A percentile compares a stretch with the other conserved stretches of the same genome.
Conservation (phyloP, 2,113 vertebrate genomes). For the Ascaphus truei region DNA sequence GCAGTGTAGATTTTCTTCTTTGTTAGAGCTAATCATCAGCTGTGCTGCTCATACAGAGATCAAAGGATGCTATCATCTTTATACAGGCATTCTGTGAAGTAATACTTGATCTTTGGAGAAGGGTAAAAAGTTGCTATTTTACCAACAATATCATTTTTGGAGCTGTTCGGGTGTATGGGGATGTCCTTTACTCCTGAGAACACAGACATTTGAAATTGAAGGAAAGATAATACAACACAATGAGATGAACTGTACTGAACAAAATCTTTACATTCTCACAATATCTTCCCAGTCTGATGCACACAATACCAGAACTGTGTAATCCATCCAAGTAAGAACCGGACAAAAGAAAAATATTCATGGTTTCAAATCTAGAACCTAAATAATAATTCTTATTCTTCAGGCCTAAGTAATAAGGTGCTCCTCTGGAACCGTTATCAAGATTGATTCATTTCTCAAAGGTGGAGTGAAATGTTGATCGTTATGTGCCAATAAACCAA, state of each 20-base stretch:
- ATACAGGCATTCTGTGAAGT: conserved; percentile 11
- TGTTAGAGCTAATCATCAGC: conserved; percentile 29
- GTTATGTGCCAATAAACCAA: no score
- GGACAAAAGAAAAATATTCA: background rate
- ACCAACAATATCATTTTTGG: conserved; percentile 31
- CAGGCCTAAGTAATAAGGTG: no score
- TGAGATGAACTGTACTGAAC: conserved; percentile 13
- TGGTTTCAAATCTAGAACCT: background rate
- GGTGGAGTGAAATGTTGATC: no score
- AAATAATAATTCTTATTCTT: conserved; percentile 1
- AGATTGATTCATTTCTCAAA: no score
- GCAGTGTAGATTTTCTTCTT: conserved; percentile 14
- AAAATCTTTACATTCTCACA: conserved; percentile 22
- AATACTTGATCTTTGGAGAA: conserved; percentile 31
- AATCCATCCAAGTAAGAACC: background rate
- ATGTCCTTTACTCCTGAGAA: conserved; percentile 11
- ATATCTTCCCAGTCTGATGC: conserved; percentile 1
- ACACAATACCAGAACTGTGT: background rate
- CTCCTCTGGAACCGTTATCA: no score
- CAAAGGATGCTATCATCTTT: conserved; percentile 29
- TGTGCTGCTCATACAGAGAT: conserved; percentile 25
- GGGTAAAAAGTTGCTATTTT: conserved; percentile 22
- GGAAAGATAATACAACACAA: conserved; percentile 21
- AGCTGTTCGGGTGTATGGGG: background rate
- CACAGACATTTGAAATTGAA: conserved; percentile 12